Evolutionary conservation across 2,888 invertebrate genomes (phyloP).

Genomic region (Cancer borealis): DNA sequence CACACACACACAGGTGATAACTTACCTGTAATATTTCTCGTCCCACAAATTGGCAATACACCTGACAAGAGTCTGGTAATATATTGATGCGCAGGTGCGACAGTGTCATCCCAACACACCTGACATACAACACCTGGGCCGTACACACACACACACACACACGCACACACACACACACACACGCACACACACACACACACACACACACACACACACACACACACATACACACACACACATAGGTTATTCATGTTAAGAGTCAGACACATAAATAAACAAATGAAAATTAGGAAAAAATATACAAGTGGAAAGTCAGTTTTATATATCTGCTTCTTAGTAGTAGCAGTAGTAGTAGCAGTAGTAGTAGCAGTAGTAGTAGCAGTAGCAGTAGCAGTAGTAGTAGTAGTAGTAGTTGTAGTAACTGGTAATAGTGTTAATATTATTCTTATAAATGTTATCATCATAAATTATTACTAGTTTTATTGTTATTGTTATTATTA

Average conservation of each 20-base stretch:
- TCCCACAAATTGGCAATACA: not conserved
- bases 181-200: slow-evolving; percentile 37
- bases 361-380: no score
- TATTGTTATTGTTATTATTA: no score
- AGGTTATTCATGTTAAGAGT: not conserved
- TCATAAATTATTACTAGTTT: no score
- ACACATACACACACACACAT: not conserved
- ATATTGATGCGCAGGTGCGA: slow-evolving; percentile 25
- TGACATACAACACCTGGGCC: not conserved
- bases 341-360: no score
- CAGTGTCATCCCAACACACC: slow-evolving; percentile 15
- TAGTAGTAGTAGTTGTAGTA: no score
- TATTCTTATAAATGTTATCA: no score
- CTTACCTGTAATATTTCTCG: not conserved
- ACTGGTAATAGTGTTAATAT: no score
- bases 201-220: slow-evolving; percentile 35
- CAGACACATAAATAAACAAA: no score
- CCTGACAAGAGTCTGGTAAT: not conserved
- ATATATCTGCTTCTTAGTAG: no score
- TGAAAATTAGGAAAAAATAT: no score
- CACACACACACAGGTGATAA: not conserved
- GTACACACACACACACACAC: not conserved
- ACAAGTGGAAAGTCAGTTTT: no score
- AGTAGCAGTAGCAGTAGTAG: no score
- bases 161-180: not conserved